Percentiles rank a stretch among this genome's conserved stretches.
These are phyloP conservation scores for Chalcis sispes DNA, from an alignment of 2,888 invertebrate genomes.

Conservation along the genomic window DNA sequence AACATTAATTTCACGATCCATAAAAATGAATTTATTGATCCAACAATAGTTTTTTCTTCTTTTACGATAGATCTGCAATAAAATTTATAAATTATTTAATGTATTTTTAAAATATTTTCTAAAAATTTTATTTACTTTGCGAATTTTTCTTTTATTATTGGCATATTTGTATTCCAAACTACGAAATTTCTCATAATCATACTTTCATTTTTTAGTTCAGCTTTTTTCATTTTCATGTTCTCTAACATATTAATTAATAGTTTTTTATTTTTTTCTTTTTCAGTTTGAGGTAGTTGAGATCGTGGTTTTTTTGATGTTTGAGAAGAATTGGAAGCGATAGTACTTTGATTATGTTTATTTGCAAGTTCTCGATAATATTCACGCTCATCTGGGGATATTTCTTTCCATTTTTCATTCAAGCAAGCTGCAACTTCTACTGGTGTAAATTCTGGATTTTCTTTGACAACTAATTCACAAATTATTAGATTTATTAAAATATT, in stretches of 20 bases:
- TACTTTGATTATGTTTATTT: constrained; percentile 53
- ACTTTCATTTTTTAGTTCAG: constrained; percentile 59
- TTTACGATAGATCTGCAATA: background rate
- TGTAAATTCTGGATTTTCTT: constrained; percentile 68
- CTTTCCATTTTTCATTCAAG: constrained; percentile 73
- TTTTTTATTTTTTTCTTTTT: constrained; percentile 63
- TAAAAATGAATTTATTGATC: constrained; percentile 56
- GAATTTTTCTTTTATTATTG: constrained; percentile 61
- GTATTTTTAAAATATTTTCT: constrained; percentile 4
- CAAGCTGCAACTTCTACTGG: constrained; percentile 72
- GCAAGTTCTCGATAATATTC: constrained; percentile 68
- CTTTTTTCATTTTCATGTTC: constrained; percentile 66
- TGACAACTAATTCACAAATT: constrained; percentile 62
- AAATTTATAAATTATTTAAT: constrained; percentile 4
- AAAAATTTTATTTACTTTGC: constrained; percentile 26
- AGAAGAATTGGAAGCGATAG: constrained; percentile 15
- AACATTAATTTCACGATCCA: constrained; percentile 52
- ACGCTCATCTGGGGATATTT: constrained; percentile 72
- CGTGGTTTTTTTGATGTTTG: constrained; percentile 48
- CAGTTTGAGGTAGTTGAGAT: constrained; percentile 51
- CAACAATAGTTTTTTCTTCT: constrained; percentile 59
- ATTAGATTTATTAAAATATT: constrained; percentile 10
- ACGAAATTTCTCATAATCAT: constrained; percentile 64
- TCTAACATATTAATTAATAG: constrained; percentile 65
- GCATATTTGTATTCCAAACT: constrained; percentile 64